Evolutionary conservation across 2,113 vertebrate genomes (phyloP).

Genomic region (Neogobius melanostomus): DNA sequence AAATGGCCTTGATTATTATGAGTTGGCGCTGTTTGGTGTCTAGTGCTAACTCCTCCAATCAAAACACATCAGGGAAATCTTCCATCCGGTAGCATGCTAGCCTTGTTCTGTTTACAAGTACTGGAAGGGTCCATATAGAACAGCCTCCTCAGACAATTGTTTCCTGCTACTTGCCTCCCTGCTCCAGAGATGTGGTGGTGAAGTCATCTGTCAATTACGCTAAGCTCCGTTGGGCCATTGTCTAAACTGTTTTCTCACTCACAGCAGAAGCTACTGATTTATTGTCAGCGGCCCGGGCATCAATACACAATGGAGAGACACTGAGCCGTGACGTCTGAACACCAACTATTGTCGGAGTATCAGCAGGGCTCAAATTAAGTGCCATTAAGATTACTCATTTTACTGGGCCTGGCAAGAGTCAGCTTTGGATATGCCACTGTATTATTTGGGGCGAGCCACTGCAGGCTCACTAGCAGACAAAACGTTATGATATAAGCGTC

Average conservation of each 20-base stretch:
- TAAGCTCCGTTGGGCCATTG: constrained; percentile 76
- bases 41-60: no score
- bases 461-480: no score
- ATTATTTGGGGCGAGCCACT: no score
- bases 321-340: constrained; percentile 74
- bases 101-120: no score
- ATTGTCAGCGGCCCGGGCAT: constrained; percentile 68
- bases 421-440: constrained; percentile 35
- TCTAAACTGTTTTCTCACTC: constrained; percentile 78
- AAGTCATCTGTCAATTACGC: constrained; percentile 77
- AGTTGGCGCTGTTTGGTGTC: no score
- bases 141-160: constrained; percentile 9
- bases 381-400: constrained; percentile 71
- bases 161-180: constrained; percentile 54
- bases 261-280: constrained; percentile 74
- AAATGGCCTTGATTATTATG: no score
- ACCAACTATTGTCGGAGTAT: constrained; percentile 69
- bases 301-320: constrained; percentile 73
- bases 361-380: constrained; percentile 71
- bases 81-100: no score
- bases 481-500: no score
- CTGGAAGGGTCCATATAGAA: background rate
- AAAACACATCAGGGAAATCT: no score
- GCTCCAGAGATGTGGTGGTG: constrained; percentile 65
- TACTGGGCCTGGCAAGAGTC: constrained; percentile 39